Evolutionary conservation across 2,797 vertebrate genomes (phyloP).

Genomic region (Lacerta viridis): DNA sequence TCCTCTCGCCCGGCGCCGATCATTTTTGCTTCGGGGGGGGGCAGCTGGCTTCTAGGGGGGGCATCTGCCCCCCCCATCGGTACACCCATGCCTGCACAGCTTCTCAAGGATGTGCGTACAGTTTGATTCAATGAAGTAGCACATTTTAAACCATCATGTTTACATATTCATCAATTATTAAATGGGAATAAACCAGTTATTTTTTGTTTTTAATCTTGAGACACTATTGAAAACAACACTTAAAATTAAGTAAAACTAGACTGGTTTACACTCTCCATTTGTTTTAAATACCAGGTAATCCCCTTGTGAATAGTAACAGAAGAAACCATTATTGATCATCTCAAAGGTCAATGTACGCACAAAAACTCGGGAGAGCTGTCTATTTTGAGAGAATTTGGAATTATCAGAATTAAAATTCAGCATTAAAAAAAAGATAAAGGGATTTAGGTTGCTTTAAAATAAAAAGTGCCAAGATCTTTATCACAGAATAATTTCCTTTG

Average conservation of each 20-base stretch:
- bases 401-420: conserved; percentile 15
- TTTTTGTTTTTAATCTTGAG: conserved; percentile 43
- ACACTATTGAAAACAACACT: conserved; percentile 49
- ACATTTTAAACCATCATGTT: not conserved
- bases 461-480: conserved; percentile 33
- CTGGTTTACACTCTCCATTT: not conserved
- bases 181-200: not conserved
- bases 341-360: not conserved
- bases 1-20: no score
- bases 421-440: not conserved
- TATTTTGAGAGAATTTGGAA: conserved; percentile 41
- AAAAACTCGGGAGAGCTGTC: conserved; percentile 15
- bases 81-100: no score
- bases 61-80: no score
- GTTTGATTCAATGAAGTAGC: not conserved
- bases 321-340: conserved; percentile 1
- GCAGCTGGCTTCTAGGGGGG: no score
- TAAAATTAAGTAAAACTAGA: conserved; percentile 36
- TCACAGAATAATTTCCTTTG: conserved; percentile 42
- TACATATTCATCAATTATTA: conserved; percentile 29
- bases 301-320: not conserved
- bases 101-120: not conserved
- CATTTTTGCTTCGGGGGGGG: no score
- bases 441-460: not conserved
- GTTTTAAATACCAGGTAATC: conserved; percentile 35